A percentile compares a stretch with the other conserved stretches of the same genome.
These are phyloP conservation scores for Poecile atricapillus DNA, from an alignment of 2,113 vertebrate species.

Conservation along the genomic window DNA sequence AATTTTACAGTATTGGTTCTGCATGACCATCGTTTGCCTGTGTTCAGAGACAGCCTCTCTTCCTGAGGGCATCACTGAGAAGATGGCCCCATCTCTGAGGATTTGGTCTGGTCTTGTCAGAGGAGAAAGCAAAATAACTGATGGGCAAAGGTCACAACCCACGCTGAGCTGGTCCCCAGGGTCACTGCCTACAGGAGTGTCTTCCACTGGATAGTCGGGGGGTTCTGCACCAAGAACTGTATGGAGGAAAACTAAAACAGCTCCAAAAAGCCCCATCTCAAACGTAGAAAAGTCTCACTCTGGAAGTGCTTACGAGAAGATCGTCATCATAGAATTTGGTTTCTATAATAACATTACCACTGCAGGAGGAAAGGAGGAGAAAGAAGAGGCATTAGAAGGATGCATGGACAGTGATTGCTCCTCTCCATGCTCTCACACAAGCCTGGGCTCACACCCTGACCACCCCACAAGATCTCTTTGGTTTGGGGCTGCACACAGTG, in stretches of 20 bases:
- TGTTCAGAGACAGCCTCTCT: slow-evolving; percentile 22
- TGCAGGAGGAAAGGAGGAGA: slow-evolving; percentile 62
- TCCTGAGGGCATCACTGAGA: neutral
- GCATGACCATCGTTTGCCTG: neutral
- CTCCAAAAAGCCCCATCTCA: slow-evolving; percentile 77
- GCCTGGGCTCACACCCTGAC: neutral
- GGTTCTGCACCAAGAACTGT: slow-evolving; percentile 64
- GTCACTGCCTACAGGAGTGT: slow-evolving; percentile 54
- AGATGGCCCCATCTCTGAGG: slow-evolving; percentile 18
- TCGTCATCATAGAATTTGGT: slow-evolving; percentile 98
- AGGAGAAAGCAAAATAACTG: slow-evolving; percentile 52
- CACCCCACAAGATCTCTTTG: fast-evolving
- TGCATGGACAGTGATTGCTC: fast-evolving
- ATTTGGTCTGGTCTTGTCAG: slow-evolving; percentile 48
- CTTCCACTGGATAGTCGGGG: slow-evolving; percentile 59
- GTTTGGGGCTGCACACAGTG: neutral
- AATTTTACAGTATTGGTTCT: slow-evolving; percentile 45
- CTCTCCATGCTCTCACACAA: neutral
- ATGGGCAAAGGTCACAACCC: slow-evolving; percentile 59
- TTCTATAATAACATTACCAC: slow-evolving; percentile 98
- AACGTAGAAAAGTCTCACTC: slow-evolving; percentile 97
- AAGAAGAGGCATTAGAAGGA: neutral
- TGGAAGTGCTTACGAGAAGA: slow-evolving; percentile 98
- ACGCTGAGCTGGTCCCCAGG: slow-evolving; percentile 66
- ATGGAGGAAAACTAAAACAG: slow-evolving; percentile 65